These are phyloP conservation scores for Lophura nycthemera DNA, from an alignment of 2,113 vertebrate genomes.

Conservation along the genomic window DNA sequence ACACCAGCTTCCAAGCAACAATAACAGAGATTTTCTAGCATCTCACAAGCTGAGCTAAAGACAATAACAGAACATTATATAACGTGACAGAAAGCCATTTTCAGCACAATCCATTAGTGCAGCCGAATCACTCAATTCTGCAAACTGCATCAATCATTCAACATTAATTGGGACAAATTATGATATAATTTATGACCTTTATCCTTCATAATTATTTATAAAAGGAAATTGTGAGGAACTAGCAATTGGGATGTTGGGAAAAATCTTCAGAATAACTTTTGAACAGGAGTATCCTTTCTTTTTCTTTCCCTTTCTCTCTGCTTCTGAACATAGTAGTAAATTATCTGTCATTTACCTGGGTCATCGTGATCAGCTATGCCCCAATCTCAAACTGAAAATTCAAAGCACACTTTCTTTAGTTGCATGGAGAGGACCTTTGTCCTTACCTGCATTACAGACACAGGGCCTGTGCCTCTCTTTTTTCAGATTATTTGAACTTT, in stretches of 20 bases:
- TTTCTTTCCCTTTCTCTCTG: background rate
- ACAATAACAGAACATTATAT: constrained; percentile 38
- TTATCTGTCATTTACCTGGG: background rate
- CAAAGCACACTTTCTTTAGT: background rate
- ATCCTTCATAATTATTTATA: constrained; percentile 40
- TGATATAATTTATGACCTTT: constrained; percentile 37
- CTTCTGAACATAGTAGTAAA: background rate
- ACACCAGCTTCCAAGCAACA: background rate
- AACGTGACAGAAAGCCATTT: background rate
- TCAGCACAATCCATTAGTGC: constrained; percentile 36
- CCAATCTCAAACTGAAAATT: background rate
- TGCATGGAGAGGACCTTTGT: background rate
- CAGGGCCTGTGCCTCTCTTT: background rate
- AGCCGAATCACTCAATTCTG: constrained; percentile 49
- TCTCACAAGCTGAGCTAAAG: constrained; percentile 28
- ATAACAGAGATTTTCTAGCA: constrained; percentile 36
- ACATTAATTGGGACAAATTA: constrained; percentile 57
- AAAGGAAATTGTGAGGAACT: constrained; percentile 24
- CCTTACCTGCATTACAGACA: background rate
- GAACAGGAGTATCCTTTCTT: background rate
- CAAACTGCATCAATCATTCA: constrained; percentile 34
- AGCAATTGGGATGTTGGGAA: constrained; percentile 21
- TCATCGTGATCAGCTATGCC: background rate
- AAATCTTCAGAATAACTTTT: constrained; percentile 32
- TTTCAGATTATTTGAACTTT: background rate